These are phyloP conservation scores for Callyntrura sp. DNA, from an alignment of 2,888 invertebrate species.

Conservation along the genomic window DNA sequence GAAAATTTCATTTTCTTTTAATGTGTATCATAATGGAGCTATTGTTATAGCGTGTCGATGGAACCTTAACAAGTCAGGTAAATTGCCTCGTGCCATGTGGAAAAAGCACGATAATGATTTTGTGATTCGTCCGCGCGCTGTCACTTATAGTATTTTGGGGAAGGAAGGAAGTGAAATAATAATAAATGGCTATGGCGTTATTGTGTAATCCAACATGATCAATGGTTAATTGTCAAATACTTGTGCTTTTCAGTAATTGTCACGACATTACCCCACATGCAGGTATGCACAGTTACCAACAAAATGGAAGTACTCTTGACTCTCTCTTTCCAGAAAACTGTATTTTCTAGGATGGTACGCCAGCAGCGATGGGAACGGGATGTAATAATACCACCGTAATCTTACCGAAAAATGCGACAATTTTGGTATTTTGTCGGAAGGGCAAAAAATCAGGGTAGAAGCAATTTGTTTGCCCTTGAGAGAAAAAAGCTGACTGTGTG, in stretches of 20 bases:
- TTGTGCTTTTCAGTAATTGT: slow-evolving; percentile 27
- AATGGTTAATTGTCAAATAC: background rate
- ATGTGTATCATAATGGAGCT: background rate
- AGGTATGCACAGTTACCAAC: background rate
- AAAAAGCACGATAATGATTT: slow-evolving; percentile 37
- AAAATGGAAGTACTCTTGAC: background rate
- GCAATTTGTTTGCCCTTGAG: slow-evolving; percentile 67
- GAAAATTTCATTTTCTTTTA: background rate
- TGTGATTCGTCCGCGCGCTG: slow-evolving; percentile 49
- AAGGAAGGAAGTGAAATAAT: slow-evolving; percentile 71
- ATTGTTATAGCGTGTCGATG: slow-evolving; percentile 6
- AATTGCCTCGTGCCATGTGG: slow-evolving; percentile 17
- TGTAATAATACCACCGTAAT: background rate
- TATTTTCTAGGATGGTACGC: too few relatives aligned
- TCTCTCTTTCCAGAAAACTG: background rate
- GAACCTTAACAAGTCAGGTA: slow-evolving; percentile 40
- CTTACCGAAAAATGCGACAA: background rate
- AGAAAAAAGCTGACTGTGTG: slow-evolving; percentile 20
- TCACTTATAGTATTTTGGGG: slow-evolving; percentile 48
- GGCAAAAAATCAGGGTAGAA: slow-evolving; percentile 28
- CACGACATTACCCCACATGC: slow-evolving; percentile 6
- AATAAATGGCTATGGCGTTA: background rate
- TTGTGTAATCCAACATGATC: slow-evolving; percentile 2
- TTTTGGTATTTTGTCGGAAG: background rate
- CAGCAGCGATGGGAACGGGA: too few relatives aligned